Percentiles rank a stretch among this genome's conserved stretches.
Evolutionary conservation across 2,113 vertebrate species (phyloP).

Genomic region (Alectura lathami): DNA sequence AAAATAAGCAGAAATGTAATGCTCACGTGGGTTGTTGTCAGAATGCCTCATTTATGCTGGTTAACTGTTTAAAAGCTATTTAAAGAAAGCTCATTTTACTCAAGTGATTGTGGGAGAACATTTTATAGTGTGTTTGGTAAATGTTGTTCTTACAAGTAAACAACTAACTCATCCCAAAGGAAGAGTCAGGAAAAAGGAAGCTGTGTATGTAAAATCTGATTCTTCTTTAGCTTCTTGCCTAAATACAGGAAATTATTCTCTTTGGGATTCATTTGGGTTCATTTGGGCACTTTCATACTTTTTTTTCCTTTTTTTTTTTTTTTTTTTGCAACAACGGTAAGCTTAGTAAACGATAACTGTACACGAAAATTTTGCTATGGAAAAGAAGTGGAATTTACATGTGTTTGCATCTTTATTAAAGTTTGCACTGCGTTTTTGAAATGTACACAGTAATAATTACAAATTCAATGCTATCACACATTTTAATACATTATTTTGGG

Average conservation of each 20-base stretch:
- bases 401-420: neutral
- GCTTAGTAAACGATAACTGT: neutral
- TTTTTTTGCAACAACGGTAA: neutral
- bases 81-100: neutral
- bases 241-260: slow-evolving; percentile 33
- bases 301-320: neutral
- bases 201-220: slow-evolving; percentile 54
- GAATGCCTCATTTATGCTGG: neutral
- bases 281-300: neutral
- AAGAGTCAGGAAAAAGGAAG: slow-evolving; percentile 72
- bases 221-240: slow-evolving; percentile 22
- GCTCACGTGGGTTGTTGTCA: neutral
- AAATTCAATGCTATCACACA: neutral
- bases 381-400: slow-evolving; percentile 3
- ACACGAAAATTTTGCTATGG: slow-evolving; percentile 33
- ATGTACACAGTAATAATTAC: neutral
- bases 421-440: neutral
- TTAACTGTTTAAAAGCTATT: neutral
- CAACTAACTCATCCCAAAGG: slow-evolving; percentile 41
- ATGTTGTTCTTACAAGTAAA: slow-evolving; percentile 64
- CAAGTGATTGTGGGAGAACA: neutral
- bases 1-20: neutral
- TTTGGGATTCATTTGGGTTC: neutral
- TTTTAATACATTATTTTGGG: neutral
- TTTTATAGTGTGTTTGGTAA: slow-evolving; percentile 56